Conservation (phyloP, 2,888 invertebrate genomes). For the Itoplectis maculator region DNA sequence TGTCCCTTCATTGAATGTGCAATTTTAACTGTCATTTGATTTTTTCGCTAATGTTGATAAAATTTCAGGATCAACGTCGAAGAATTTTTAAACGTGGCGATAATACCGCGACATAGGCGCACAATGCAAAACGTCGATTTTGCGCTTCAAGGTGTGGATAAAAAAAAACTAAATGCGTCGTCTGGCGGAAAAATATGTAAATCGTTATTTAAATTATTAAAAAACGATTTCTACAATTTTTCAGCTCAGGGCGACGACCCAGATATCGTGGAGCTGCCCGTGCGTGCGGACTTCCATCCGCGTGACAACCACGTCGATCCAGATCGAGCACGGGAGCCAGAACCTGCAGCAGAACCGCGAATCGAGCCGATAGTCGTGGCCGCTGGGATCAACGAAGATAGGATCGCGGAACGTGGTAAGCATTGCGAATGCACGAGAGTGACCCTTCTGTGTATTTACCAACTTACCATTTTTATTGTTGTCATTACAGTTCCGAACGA, state of each 20-base stretch:
- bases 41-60: neutral
- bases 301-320: neutral
- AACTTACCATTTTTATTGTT: no score
- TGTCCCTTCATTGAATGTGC: neutral
- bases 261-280: neutral
- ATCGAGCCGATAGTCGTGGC: neutral
- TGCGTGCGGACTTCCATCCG: neutral
- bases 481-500: no score
- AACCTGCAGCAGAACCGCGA: neutral
- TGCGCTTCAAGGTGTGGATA: neutral
- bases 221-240: neutral
- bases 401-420: neutral
- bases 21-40: neutral
- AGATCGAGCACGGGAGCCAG: neutral
- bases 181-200: no score
- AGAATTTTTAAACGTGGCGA: conserved; percentile 4
- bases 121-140: neutral
- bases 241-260: neutral
- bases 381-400: neutral
- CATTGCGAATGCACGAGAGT: neutral
- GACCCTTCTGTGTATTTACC: no score
- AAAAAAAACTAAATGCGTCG: neutral
- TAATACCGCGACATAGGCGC: neutral
- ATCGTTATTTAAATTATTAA: no score
- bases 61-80: conserved; percentile 9